Evolutionary conservation across 2,797 vertebrate species (phyloP), one percentile per base, ranked within the genome.

Genomic region (Orestias chungarensis): DNA sequence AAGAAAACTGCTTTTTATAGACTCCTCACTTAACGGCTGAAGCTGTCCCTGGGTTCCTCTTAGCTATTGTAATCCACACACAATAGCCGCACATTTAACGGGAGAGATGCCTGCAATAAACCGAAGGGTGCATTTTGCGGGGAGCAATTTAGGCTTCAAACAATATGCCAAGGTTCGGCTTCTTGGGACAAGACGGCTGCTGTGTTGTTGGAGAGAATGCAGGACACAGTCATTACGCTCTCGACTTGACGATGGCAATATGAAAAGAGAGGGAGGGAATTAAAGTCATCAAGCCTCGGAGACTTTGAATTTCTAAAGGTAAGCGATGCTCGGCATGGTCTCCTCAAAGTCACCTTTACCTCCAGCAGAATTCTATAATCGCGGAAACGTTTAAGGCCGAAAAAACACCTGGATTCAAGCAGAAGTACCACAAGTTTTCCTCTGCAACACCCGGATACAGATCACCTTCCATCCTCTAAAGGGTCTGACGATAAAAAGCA

Each of bases 361-460:
- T 87, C 80, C 75, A 25, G 62, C 61, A 31, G 64, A 87, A 93
- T 92, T 94, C 87, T 57, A 79, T 72, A 93, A 93, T 94, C 90
- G 85, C 89, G 90, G 93, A 90, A 88, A 87, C 84, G 90, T 91
- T 94, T 85, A 89, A 93, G 81, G 91, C 89, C 93, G 86, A 96
- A 96, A n/a, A n/a, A 95, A 94, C 95, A 95, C 95, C 91, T 95
- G 95, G 90, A 94, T 94, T 92, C 87, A 94, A 94, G 93, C 94
- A 94, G 94, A 93, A 88, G 88, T 89, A 6, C 57, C 2, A 90
- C 91, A 85, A 89, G 92, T 92, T 85, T 85, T 91, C 93, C 89
- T 86, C 86, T 82, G 71, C 87, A 57, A 68, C 43, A 17, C 12
- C 33, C 85, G 82, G 94, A 95, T 82, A 94, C 87, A 91, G 84